Evolutionary conservation across 2,797 vertebrate species (phyloP), one percentile per base, ranked within the genome.

Genomic region (Melanotaenia nigrans): DNA sequence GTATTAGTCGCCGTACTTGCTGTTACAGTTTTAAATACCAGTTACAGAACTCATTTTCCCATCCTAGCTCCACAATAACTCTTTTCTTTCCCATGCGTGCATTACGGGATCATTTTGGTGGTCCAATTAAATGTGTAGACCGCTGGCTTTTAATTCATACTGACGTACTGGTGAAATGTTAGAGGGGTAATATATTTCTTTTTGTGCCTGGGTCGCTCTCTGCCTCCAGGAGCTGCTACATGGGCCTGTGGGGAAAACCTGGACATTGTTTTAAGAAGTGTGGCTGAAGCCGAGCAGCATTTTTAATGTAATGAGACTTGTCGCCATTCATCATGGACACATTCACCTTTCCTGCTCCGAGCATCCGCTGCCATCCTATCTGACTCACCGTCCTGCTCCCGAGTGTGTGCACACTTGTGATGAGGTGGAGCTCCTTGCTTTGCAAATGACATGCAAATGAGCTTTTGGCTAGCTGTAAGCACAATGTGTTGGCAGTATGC

Each of bases 381-480:
- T 73, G 75, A 81, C 70, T 75, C 77, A 59, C 59, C 49, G 61
- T 70, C 47, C 42, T 40, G 32, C 60, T 74, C 16, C 24, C 40
- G 30, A 18, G 47, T 64, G 35, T 68, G 10, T 58, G 53, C 40
- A 55, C 51, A 67, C 56, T 5, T 60, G 58, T 60, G 75, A 75
- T 55, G 67, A 79, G 73, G 45, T 71, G 67, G 13, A 42, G 61
- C 24, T 71, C 51, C 57, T 75, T 70, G 53, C 40, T 35, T 87
- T 86, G 84, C 71, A 84, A 51, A 86, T 80, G 61, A 84, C 58
- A 85, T 85, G 83, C 73, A 85, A 72, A 84, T 81, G 53, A 68
- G 13, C 11, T 0, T 68, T 70, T 64, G 58, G 57, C 16, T 32
- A 25, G 65, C 78, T 65, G 68, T 84, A 77, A 81, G 78, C 80